phyloP scores from a whole-genome alignment of 92 coral and sea anemone genomes.

The Porites divaricata region DNA sequence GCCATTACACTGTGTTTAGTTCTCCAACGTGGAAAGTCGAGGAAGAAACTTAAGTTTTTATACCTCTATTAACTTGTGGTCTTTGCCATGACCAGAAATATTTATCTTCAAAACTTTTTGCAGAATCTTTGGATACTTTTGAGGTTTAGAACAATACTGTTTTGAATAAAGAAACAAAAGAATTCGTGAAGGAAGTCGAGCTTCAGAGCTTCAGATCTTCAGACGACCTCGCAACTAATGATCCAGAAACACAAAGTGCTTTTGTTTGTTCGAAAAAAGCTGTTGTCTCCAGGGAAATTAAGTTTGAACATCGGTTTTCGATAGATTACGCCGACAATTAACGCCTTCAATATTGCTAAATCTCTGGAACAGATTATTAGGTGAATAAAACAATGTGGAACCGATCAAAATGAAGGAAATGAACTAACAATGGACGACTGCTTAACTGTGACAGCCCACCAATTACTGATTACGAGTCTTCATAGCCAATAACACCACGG shows the following conservation, averaged over 20 bases:
- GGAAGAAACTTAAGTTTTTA: slow-evolving; percentile 5
- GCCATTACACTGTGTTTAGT: not conserved
- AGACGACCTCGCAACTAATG: not conserved
- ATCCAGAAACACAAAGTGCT: slow-evolving; percentile 7
- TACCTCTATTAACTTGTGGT: not conserved
- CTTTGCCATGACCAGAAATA: not conserved
- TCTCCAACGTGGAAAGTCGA: slow-evolving; percentile 9
- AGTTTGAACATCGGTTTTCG: not conserved
- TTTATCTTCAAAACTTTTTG: not conserved
- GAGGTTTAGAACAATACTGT: not conserved
- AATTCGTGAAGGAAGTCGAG: not conserved
- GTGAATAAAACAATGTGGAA: not conserved
- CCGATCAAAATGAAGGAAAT: not conserved
- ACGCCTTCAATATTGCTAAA: not conserved
- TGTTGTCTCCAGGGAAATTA: slow-evolving; percentile 37
- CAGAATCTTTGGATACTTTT: not conserved
- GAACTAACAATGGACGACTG: too few relatives aligned
- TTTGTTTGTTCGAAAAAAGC: slow-evolving; percentile 19
- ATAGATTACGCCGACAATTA: not conserved
- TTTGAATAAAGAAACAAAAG: slow-evolving; percentile 10
- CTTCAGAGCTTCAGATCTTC: not conserved
- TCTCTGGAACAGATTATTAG: not conserved
- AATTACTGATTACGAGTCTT: too few relatives aligned
- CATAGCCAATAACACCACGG: too few relatives aligned
- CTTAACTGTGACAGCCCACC: too few relatives aligned